Evolutionary conservation across 2,797 vertebrate genomes (phyloP), one percentile per base, ranked within the genome.

Genomic region (Euphonia xanthogaster): DNA sequence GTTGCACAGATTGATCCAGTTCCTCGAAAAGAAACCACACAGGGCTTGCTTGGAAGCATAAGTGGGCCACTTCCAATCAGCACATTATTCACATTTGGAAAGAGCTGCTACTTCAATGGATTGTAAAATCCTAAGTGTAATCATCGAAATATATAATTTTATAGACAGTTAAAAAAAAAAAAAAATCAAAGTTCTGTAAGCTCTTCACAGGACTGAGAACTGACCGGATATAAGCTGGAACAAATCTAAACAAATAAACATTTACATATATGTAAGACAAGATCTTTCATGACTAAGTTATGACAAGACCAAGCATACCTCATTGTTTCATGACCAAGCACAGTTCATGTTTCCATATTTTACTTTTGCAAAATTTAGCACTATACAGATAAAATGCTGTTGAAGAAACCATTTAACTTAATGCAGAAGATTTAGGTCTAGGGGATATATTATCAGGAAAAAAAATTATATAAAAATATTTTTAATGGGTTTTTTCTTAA

Each of bases 111-210:
- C 11, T 60, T 70, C 17, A 19, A 3, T 4, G 3, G 21, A 80
- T 6, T 62, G 12, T 12, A 79, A 58, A 95, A 55, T 30, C 3
- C 4, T 30, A 45, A 45, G 5, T 10, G 12, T 8, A 28, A 28
- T 68, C 67, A 63, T 30, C 72, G 30, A 86, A 62, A 63, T 19
- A 51, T 2, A 10, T 24, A 7, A 31, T n/a, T 71, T 62, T 21
- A 51, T 3, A 70, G 30, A 44, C 4, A 17, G 37, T 7, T n/a
- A n/a, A 5, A 35, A 18, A 7, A 1, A 1, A 42, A 40, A 40
- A 18, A 14, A 7, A 1, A 1, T 4, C 2, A 5, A 45, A 18
- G 1, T 27, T 65, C 8, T 54, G 44, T 50, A 39, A 67, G 40
- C 50, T 30, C 23, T 57, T 57, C 27, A 18, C 54, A 35, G 33